A percentile compares a stretch with the other conserved stretches of the same genome.
Evolutionary conservation across 2,113 vertebrate genomes (phyloP).

Genomic region (Felis chaus): DNA sequence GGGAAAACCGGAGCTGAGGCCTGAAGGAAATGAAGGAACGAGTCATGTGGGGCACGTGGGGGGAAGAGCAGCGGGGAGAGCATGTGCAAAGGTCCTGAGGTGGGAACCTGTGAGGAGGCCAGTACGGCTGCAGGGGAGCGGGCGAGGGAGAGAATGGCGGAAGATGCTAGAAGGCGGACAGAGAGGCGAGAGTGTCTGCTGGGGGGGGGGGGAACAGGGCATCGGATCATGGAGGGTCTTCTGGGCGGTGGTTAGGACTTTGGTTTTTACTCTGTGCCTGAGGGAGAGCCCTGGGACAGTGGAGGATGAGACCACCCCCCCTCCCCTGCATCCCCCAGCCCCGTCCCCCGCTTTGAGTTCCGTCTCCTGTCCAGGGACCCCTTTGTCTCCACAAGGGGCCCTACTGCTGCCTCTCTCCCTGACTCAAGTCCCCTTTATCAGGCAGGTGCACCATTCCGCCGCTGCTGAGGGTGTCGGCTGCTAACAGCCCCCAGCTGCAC

Average conservation of each 20-base stretch:
- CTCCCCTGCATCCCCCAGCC: not conserved
- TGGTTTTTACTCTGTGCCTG: not conserved
- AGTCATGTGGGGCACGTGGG: not conserved
- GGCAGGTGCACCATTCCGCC: too few species aligned
- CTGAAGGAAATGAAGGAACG: not conserved
- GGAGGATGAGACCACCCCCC: not conserved
- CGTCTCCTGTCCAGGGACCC: not conserved
- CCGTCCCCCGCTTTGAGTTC: not conserved
- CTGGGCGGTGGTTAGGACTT: not conserved
- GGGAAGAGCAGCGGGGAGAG: not conserved
- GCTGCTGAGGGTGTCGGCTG: not conserved
- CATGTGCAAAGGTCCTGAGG: not conserved
- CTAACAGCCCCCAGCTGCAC: accelerated
- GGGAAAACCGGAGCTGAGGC: not conserved
- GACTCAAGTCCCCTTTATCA: not conserved
- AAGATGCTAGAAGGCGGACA: not conserved
- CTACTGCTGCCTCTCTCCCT: accelerated
- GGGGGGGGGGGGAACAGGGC: not conserved
- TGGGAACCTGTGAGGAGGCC: not conserved
- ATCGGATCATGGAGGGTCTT: not conserved
- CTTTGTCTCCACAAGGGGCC: not conserved
- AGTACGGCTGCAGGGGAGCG: not conserved
- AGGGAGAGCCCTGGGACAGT: not conserved
- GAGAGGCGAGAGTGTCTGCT: not conserved
- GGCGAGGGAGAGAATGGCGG: not conserved